Evolutionary conservation across 2,888 invertebrate species (phyloP).

Genomic region (Itoplectis maculator): DNA sequence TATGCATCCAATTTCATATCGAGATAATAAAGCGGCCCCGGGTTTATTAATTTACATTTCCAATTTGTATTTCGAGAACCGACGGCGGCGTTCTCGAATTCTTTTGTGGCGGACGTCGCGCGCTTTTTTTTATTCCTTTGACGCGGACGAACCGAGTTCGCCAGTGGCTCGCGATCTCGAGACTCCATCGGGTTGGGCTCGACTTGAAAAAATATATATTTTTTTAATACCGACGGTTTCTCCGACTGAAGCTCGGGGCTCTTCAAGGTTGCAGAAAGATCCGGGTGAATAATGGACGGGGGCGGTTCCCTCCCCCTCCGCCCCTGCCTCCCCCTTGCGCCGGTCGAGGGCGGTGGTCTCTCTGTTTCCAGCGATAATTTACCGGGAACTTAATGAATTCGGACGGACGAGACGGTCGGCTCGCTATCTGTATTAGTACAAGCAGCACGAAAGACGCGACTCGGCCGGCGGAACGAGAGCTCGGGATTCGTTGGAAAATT

Average conservation of each 20-base stretch:
- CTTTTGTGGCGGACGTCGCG: conserved; percentile 57
- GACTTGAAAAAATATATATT: conserved; percentile 39
- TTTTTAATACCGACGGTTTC: conserved; percentile 38
- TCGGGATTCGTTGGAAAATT: conserved; percentile 61
- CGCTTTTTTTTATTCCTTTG: conserved; percentile 61
- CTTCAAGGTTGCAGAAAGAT: conserved; percentile 41
- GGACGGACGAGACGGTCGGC: conserved; percentile 74
- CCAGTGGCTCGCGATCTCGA: conserved; percentile 37
- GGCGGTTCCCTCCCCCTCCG: conserved; percentile 30
- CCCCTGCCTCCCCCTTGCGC: conserved; percentile 12
- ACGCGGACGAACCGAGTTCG: conserved; percentile 22
- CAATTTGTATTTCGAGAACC: conserved; percentile 45
- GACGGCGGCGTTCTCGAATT: conserved; percentile 30
- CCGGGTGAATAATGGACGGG: conserved; percentile 37
- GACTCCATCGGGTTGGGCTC: conserved; percentile 24
- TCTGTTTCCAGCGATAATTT: conserved; percentile 74
- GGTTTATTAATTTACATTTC: conserved; percentile 51
- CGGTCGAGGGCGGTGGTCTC: neutral
- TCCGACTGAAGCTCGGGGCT: conserved; percentile 4
- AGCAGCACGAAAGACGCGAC: conserved; percentile 21
- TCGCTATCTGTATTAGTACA: conserved; percentile 38
- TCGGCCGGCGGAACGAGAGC: conserved; percentile 17
- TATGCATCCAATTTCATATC: neutral
- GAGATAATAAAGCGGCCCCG: conserved; percentile 32
- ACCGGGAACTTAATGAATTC: conserved; percentile 82